Conservation (phyloP, 2,888 invertebrate genomes). For the Drosophila histrio region DNA sequence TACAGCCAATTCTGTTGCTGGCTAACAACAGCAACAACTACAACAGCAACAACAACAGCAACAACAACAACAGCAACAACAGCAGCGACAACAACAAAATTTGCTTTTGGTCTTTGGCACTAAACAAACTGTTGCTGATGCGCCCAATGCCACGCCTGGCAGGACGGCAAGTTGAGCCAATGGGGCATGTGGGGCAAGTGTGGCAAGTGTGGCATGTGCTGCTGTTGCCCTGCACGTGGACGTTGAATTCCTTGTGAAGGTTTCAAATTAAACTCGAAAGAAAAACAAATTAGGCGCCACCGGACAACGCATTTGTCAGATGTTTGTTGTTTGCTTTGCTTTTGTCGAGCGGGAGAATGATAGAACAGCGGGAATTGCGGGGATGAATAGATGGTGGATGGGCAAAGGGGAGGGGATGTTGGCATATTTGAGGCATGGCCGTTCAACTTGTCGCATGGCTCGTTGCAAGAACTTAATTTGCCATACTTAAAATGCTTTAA, state of each 20-base stretch:
- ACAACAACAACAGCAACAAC: background rate
- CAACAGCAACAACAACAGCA: constrained; percentile 7
- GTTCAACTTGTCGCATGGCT: constrained; percentile 53
- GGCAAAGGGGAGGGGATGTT: background rate
- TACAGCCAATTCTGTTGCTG: background rate
- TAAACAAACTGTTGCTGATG: constrained; percentile 68
- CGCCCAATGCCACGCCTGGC: constrained; percentile 8
- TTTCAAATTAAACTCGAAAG: constrained; percentile 77
- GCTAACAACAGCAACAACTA: constrained; percentile 6
- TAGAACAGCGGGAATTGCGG: no score
- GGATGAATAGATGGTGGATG: no score
- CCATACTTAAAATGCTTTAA: constrained; percentile 52
- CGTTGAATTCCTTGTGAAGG: constrained; percentile 36
- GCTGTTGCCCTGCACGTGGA: constrained; percentile 23
- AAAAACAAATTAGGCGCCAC: constrained; percentile 75
- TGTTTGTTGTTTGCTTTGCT: constrained; percentile 54
- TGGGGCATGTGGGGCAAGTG: background rate
- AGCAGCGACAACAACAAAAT: constrained; percentile 30
- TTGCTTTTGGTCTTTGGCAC: constrained; percentile 65
- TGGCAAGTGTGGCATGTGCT: background rate
- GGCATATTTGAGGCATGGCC: constrained; percentile 12
- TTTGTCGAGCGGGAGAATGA: background rate
- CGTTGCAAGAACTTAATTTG: constrained; percentile 52
- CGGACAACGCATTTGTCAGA: constrained; percentile 73
- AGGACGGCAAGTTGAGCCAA: background rate